These are phyloP conservation scores for Tor tambroides DNA, from an alignment of 2,113 vertebrate genomes.

Conservation along the genomic window DNA sequence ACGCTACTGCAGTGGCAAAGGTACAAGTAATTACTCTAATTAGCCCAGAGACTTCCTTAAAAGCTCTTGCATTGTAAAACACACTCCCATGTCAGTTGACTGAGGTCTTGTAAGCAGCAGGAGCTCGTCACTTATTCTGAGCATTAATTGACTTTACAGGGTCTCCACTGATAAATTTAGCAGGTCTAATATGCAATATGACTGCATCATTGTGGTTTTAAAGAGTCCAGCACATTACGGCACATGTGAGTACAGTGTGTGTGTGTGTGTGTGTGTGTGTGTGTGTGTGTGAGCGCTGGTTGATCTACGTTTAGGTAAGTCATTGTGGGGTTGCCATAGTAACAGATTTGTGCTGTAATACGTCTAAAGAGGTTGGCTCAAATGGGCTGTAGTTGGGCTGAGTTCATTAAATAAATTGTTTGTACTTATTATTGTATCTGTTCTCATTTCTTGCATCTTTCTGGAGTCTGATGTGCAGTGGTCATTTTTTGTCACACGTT, in stretches of 20 bases:
- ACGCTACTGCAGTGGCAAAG: constrained; percentile 36
- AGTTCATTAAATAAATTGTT: constrained; percentile 18
- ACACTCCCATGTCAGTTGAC: constrained; percentile 20
- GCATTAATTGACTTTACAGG: constrained; percentile 11
- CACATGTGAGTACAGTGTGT: neutral
- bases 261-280: neutral
- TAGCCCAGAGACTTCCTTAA: constrained; percentile 52
- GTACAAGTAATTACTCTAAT: constrained; percentile 62
- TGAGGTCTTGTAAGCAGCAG: constrained; percentile 24
- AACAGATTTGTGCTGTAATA: constrained; percentile 32
- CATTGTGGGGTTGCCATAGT: constrained; percentile 39
- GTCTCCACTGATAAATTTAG: constrained; percentile 1
- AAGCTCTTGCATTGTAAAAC: constrained; percentile 44
- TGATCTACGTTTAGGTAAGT: constrained; percentile 6
- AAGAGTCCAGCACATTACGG: neutral
- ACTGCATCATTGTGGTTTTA: neutral
- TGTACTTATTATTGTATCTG: constrained; percentile 6
- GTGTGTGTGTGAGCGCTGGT: constrained; percentile 2
- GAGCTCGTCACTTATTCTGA: neutral
- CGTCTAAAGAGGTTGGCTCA: neutral
- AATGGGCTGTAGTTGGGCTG: constrained; percentile 12
- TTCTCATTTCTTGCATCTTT: neutral
- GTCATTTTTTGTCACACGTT: neutral
- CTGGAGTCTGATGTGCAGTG: neutral
- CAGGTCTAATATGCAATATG: neutral